Percentiles rank a stretch among this genome's conserved stretches.
These are phyloP conservation scores for Rhagium mordax DNA, from an alignment of 2,888 invertebrate species.

Conservation along the genomic window DNA sequence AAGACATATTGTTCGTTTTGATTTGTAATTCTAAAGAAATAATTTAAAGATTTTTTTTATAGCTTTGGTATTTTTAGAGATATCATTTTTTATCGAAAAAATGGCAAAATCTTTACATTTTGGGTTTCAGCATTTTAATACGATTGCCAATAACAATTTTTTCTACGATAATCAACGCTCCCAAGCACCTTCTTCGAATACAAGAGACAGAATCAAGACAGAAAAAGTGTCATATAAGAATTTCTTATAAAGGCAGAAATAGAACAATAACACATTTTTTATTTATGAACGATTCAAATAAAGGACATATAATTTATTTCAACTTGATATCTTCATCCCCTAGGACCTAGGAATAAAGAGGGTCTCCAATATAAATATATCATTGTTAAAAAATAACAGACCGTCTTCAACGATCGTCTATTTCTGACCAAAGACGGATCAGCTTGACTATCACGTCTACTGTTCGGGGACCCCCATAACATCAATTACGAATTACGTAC, in stretches of 20 bases:
- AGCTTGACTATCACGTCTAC: not conserved
- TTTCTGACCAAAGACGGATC: not conserved
- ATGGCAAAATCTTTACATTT: too few relatives aligned
- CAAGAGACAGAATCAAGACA: too few relatives aligned
- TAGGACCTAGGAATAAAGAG: not conserved
- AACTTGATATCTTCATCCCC: not conserved
- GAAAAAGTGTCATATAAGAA: not conserved
- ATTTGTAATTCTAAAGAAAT: too few relatives aligned
- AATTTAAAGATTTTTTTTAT: too few relatives aligned
- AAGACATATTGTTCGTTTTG: too few relatives aligned
- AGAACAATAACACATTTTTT: conserved; percentile 1
- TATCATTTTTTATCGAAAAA: too few relatives aligned
- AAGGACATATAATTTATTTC: not conserved
- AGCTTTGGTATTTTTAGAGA: too few relatives aligned
- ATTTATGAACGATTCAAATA: not conserved
- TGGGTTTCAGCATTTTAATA: too few relatives aligned
- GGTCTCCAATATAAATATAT: not conserved
- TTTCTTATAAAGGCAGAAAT: not conserved
- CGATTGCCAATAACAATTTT: too few relatives aligned
- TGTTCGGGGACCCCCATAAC: not conserved
- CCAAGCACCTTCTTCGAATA: too few relatives aligned
- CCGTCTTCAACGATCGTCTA: not conserved
- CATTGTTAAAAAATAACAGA: not conserved
- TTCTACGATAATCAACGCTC: too few relatives aligned
- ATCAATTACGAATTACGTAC: not conserved